Percentiles rank a stretch among this genome's conserved stretches.
Conservation (phyloP, 2,113 vertebrate species). For the Tachuris rubrigastra region DNA sequence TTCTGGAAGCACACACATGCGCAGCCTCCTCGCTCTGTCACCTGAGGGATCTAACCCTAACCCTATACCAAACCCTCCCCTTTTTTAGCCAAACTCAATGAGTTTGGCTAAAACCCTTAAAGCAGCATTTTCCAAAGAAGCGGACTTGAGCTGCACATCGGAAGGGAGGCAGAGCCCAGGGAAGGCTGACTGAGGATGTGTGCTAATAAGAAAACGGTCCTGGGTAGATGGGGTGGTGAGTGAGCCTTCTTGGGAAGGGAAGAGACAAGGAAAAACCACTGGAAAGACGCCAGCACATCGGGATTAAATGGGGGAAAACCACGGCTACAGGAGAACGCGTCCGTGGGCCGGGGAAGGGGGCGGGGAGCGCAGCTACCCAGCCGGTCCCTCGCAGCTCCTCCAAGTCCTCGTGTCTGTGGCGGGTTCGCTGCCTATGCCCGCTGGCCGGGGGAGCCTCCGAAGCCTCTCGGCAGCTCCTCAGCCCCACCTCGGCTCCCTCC, state of each 20-base stretch:
- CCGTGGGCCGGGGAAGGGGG: background rate
- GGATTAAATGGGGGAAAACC: background rate
- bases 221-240: background rate
- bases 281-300: background rate
- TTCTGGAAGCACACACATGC: accelerated
- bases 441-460: background rate
- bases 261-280: background rate
- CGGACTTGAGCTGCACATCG: accelerated
- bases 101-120: background rate
- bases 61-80: background rate
- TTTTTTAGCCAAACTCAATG: background rate
- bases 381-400: background rate
- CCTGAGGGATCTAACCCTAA: background rate
- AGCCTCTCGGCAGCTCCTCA: background rate
- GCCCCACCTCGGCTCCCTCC: too few relatives aligned
- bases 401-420: background rate
- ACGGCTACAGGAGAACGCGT: background rate
- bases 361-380: background rate
- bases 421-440: background rate
- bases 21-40: accelerated
- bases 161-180: background rate
- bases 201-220: background rate
- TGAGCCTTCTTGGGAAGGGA: background rate
- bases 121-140: background rate
- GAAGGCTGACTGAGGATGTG: background rate